Base-by-base conservation (phyloP, 2,888 invertebrate species). In the Gasteruption jaculator region DNA sequence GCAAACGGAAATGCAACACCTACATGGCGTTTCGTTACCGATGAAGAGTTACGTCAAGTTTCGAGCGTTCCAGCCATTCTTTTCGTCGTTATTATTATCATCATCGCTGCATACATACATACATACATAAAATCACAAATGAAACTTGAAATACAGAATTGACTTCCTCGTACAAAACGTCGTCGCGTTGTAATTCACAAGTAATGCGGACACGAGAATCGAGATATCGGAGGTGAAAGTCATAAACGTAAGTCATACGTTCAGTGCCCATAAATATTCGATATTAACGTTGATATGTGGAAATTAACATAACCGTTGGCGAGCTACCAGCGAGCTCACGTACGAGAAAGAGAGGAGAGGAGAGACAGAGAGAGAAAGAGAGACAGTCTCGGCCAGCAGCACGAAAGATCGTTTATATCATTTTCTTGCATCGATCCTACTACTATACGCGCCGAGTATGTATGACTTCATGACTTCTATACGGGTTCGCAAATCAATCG, bases 251-350 rank as follows among this genome's bases (percentile, higher is more conserved):
- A 68, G 57, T 68, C 69, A 65, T 67, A 63, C 54, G 53, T 52
- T 53, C 54, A 54, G 39, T 52, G 61, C 63, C 66, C 66, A 67
- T 70, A 70, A 70, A 68, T 68, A 68, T 56, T 58, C 57, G 63
- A 67, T 69, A 68, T 69, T 68, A 69, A 67, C 65, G 65, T 63
- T 60, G 65, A 65, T 65, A 66, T 54, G 58, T 52, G 49, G 41
- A 56, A 61, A 69, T 70, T 69, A 70, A 63, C 69, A 70, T 68
- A 69, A 65, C 56, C 55, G 56, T 61, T 57, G 56, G 49, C 49
- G 43, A 46, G 54, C 53, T 52, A 50, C 52, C 41, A 45, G 45
- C n/a, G n/a, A n/a, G n/a, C n/a, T n/a, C n/a, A n/a, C n/a, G n/a
- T n/a, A 29, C 11, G 29, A 11, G 11, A 11, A 29, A 29, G 29